Conservation (phyloP, 2,797 vertebrate genomes). For the Eidolon dupreanum region DNA sequence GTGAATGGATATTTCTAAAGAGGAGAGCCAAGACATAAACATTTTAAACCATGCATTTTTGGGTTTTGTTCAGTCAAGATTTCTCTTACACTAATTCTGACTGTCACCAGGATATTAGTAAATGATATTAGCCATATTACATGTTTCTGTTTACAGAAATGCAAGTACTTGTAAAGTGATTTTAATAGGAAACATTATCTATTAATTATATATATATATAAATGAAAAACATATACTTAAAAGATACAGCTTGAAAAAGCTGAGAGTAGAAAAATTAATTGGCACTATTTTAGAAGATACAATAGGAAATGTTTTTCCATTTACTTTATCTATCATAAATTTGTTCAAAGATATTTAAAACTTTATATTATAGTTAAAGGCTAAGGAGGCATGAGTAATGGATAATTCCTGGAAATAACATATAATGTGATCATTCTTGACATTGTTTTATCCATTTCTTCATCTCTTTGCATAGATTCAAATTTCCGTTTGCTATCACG, state of each 20-base stretch:
- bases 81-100: not conserved
- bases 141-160: slow-evolving; percentile 15
- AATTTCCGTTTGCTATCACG: not conserved
- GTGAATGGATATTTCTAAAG: slow-evolving; percentile 10
- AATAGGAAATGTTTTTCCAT: not conserved
- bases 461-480: not conserved
- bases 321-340: not conserved
- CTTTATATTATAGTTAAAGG: not conserved
- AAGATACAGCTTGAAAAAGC: not conserved
- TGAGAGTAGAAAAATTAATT: not conserved
- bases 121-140: not conserved
- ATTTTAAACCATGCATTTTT: not conserved
- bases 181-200: not conserved
- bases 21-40: not conserved
- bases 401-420: not conserved
- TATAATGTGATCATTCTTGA: not conserved
- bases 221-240: not conserved
- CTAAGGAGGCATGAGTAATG: not conserved
- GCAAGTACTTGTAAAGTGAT: not conserved
- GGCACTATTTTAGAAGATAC: not conserved
- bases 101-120: not conserved
- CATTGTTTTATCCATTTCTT: not conserved
- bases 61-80: not conserved
- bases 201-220: not conserved
- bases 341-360: not conserved